These are phyloP conservation scores for Leucosticte australis DNA, from an alignment of 2,113 vertebrate species.

Conservation along the genomic window DNA sequence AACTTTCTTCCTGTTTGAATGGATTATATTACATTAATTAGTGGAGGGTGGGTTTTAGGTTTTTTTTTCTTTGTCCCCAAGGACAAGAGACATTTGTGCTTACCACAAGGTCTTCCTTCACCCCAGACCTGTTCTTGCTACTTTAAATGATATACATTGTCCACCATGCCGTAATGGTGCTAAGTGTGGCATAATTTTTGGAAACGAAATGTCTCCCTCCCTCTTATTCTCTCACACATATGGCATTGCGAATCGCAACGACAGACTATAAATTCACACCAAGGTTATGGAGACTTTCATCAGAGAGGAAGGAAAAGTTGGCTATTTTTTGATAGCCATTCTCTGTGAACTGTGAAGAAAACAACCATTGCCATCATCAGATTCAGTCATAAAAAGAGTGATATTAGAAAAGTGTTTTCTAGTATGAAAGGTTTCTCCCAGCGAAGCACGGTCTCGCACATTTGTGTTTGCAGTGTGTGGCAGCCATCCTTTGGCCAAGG, in stretches of 20 bases:
- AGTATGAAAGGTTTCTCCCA: neutral
- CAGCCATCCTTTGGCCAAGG: neutral
- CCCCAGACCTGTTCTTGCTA: neutral
- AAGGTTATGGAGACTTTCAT: slow-evolving; percentile 39
- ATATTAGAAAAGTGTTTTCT: neutral
- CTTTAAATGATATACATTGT: neutral
- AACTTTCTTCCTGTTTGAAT: slow-evolving; percentile 22
- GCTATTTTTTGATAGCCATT: slow-evolving; percentile 8
- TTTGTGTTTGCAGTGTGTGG: neutral
- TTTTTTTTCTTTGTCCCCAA: neutral
- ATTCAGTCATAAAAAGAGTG: neutral
- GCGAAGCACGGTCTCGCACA: accelerated
- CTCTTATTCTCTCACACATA: neutral
- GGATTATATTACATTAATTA: slow-evolving; percentile 20
- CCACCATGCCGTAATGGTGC: neutral
- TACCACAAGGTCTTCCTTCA: neutral
- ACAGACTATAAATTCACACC: slow-evolving; percentile 48
- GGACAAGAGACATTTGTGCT: neutral
- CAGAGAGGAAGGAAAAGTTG: neutral
- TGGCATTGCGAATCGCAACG: neutral
- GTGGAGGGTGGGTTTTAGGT: neutral
- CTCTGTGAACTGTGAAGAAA: slow-evolving; percentile 25
- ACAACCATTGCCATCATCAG: neutral
- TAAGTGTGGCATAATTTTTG: neutral
- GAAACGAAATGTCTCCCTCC: neutral